These are phyloP conservation scores for Todiramphus saurophagus DNA, from an alignment of 2,113 vertebrate genomes.

Conservation along the genomic window DNA sequence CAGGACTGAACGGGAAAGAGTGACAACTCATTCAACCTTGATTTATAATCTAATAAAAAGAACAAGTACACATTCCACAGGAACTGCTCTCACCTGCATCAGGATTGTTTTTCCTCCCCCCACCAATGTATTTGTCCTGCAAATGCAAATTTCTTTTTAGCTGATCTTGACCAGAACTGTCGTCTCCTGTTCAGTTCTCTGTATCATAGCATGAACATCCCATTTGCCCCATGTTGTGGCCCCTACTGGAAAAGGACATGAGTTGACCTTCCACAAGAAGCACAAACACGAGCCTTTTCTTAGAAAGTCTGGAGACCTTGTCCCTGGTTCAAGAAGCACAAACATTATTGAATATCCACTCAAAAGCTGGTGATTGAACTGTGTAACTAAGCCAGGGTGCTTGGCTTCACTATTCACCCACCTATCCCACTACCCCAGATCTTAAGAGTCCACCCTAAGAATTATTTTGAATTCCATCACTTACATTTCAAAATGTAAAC, in stretches of 20 bases:
- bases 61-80: background rate
- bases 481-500: background rate
- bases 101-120: background rate
- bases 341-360: background rate
- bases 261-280: background rate
- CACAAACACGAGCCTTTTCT: background rate
- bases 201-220: background rate
- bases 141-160: background rate
- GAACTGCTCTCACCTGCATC: background rate
- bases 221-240: background rate
- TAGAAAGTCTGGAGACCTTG: background rate
- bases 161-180: background rate
- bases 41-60: background rate
- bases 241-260: background rate
- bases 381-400: background rate
- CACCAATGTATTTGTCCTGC: background rate
- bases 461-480: background rate
- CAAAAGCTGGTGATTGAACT: background rate
- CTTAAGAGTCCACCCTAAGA: background rate
- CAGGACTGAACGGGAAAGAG: background rate
- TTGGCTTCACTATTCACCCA: background rate
- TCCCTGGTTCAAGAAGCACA: background rate
- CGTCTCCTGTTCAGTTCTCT: background rate
- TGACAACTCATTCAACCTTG: background rate
- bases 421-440: background rate